Percentiles rank a stretch among this genome's conserved stretches.
phyloP scores from a whole-genome alignment of 2,888 invertebrate species.

The Dromius quadrimaculatus region DNA sequence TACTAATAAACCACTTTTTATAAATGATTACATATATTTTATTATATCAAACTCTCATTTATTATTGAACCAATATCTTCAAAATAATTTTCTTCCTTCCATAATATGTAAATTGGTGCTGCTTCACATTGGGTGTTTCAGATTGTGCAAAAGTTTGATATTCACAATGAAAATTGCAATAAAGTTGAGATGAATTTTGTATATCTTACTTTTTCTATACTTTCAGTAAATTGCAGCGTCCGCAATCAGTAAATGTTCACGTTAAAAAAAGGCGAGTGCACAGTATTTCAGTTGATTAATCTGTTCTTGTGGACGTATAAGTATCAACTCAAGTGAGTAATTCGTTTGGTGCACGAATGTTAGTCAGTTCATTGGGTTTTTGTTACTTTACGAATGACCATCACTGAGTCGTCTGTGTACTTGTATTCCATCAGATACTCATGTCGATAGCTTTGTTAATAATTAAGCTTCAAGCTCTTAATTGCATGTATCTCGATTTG shows the following conservation, averaged over 20 bases:
- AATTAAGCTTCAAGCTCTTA: constrained; percentile 40
- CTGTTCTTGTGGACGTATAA: constrained; percentile 39
- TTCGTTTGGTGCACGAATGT: constrained; percentile 31
- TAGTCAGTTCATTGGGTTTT: constrained; percentile 45
- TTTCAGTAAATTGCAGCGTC: neutral
- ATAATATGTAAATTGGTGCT: too few species aligned
- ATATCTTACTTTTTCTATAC: too few species aligned
- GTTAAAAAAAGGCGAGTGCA: constrained; percentile 2
- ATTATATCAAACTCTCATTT: too few species aligned
- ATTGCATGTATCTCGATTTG: constrained; percentile 37
- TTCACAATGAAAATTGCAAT: too few species aligned
- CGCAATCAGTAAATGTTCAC: constrained; percentile 8
- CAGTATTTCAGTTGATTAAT: constrained; percentile 42
- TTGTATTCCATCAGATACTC: neutral
- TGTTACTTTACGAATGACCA: constrained; percentile 20
- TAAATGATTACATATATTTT: too few species aligned
- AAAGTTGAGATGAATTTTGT: too few species aligned
- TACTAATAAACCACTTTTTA: too few species aligned
- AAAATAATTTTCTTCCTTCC: too few species aligned
- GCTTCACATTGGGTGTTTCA: too few species aligned
- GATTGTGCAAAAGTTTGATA: too few species aligned
- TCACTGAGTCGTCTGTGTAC: neutral
- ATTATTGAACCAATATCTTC: too few species aligned
- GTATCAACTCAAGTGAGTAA: constrained; percentile 45
- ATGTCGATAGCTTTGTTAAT: constrained; percentile 21